These are phyloP conservation scores for Piscicola geometra DNA, from an alignment of 2,888 invertebrate species.

Conservation along the genomic window DNA sequence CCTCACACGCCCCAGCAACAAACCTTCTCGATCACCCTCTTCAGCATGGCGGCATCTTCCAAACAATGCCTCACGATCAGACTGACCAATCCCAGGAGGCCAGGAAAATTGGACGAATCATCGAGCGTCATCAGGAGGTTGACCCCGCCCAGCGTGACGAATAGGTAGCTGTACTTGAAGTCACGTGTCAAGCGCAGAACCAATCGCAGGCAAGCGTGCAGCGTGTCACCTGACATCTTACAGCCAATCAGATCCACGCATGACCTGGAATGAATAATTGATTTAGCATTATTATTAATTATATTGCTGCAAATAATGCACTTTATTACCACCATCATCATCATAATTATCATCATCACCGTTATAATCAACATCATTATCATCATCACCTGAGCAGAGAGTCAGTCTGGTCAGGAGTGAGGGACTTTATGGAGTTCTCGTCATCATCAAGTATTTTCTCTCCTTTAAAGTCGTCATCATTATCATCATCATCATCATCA, in stretches of 20 bases:
- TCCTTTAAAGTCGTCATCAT: neutral
- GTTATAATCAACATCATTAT: slow-evolving; percentile 17
- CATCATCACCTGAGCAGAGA: slow-evolving; percentile 48
- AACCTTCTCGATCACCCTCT: slow-evolving; percentile 72
- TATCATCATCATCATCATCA: slow-evolving; percentile 13
- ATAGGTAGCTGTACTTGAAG: slow-evolving; percentile 68
- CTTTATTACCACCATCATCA: slow-evolving; percentile 1
- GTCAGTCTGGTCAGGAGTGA: slow-evolving; percentile 50
- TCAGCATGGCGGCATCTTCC: slow-evolving; percentile 69
- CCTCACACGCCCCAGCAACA: neutral
- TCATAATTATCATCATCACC: neutral
- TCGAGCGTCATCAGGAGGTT: slow-evolving; percentile 68
- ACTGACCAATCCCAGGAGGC: slow-evolving; percentile 71
- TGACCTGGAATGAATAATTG: slow-evolving; percentile 53
- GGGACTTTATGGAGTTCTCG: slow-evolving; percentile 46
- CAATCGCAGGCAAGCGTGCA: slow-evolving; percentile 70
- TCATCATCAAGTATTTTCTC: neutral
- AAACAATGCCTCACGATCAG: slow-evolving; percentile 73
- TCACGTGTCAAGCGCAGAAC: slow-evolving; percentile 71
- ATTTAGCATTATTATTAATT: neutral
- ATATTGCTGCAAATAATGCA: neutral
- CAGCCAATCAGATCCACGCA: slow-evolving; percentile 68
- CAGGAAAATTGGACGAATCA: slow-evolving; percentile 68
- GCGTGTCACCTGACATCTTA: slow-evolving; percentile 69
- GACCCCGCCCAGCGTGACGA: slow-evolving; percentile 71